These are phyloP conservation scores for Homarus gammarus DNA, from an alignment of 2,888 invertebrate species.

Conservation along the genomic window DNA sequence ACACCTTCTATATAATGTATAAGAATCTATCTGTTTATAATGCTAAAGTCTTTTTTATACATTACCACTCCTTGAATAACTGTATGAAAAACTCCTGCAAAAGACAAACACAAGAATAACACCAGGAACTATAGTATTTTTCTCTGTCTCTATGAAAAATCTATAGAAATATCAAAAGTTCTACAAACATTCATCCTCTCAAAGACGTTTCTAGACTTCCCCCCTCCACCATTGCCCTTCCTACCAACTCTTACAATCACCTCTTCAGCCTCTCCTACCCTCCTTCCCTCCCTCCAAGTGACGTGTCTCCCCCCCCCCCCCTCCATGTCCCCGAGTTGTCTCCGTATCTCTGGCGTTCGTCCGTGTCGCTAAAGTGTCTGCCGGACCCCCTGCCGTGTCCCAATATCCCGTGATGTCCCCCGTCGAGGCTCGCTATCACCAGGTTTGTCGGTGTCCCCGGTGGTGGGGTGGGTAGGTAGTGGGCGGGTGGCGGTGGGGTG, in stretches of 20 bases:
- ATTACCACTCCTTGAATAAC: too few relatives aligned
- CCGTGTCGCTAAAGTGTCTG: slow-evolving; percentile 21
- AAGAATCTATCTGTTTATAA: too few relatives aligned
- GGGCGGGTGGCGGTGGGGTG: background rate
- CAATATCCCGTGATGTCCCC: slow-evolving; percentile 34
- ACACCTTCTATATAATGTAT: too few relatives aligned
- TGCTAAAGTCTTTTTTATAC: too few relatives aligned
- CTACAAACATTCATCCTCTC: too few relatives aligned
- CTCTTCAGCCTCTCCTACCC: background rate
- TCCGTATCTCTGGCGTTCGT: slow-evolving; percentile 33
- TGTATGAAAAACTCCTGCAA: too few relatives aligned
- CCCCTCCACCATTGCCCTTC: background rate
- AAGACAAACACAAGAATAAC: too few relatives aligned
- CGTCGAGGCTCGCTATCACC: slow-evolving; percentile 49
- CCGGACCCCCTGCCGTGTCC: slow-evolving; percentile 12
- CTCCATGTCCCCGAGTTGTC: slow-evolving; percentile 1
- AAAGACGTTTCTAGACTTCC: too few relatives aligned
- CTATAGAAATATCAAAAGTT: too few relatives aligned
- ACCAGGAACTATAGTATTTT: too few relatives aligned
- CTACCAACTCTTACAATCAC: background rate
- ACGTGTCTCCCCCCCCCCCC: background rate
- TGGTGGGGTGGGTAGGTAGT: background rate
- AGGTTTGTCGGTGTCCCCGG: slow-evolving; percentile 39
- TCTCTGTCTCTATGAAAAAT: too few relatives aligned
- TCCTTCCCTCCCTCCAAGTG: too few relatives aligned